Conservation (phyloP, 2,797 vertebrate species). For the Pipistrellus pipistrellus region DNA sequence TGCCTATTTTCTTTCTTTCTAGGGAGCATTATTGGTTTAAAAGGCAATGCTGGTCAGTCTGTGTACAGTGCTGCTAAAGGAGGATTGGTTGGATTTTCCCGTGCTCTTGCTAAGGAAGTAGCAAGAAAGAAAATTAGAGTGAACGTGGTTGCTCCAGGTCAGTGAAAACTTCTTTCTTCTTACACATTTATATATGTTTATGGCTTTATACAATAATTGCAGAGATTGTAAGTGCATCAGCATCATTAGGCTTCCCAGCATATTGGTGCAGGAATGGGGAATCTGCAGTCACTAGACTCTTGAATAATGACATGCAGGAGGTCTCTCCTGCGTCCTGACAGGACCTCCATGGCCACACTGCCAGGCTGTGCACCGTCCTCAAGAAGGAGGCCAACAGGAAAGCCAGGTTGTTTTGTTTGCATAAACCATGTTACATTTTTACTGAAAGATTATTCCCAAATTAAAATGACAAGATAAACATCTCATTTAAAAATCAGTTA, state of each 20-base stretch:
- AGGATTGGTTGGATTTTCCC: constrained; percentile 95
- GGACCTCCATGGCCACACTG: constrained; percentile 82
- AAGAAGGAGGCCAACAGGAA: constrained; percentile 82
- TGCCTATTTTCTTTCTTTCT: constrained; percentile 69
- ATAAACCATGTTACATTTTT: constrained; percentile 91
- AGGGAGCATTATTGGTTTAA: constrained; percentile 95
- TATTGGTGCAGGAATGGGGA: constrained; percentile 85
- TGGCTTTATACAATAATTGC: constrained; percentile 92
- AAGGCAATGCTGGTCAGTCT: constrained; percentile 94
- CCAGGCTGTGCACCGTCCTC: constrained; percentile 84
- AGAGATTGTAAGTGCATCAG: constrained; percentile 89
- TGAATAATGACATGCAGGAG: constrained; percentile 76
- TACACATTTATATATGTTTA: constrained; percentile 92
- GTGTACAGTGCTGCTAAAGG: constrained; percentile 96
- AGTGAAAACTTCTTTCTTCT: constrained; percentile 80
- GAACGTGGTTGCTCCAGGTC: constrained; percentile 96
- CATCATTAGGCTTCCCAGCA: constrained; percentile 88
- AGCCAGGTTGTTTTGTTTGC: constrained; percentile 86
- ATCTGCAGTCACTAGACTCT: constrained; percentile 83
- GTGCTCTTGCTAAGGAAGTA: constrained; percentile 96
- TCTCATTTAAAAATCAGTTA: constrained; percentile 90
- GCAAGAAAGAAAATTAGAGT: constrained; percentile 94
- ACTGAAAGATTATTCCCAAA: constrained; percentile 89
- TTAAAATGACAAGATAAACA: constrained; percentile 77
- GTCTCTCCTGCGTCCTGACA: constrained; percentile 78